Percentiles rank a stretch among this genome's conserved stretches.
These are phyloP conservation scores for Pimephales promelas DNA, from an alignment of 2,113 vertebrate species.

Conservation along the genomic window DNA sequence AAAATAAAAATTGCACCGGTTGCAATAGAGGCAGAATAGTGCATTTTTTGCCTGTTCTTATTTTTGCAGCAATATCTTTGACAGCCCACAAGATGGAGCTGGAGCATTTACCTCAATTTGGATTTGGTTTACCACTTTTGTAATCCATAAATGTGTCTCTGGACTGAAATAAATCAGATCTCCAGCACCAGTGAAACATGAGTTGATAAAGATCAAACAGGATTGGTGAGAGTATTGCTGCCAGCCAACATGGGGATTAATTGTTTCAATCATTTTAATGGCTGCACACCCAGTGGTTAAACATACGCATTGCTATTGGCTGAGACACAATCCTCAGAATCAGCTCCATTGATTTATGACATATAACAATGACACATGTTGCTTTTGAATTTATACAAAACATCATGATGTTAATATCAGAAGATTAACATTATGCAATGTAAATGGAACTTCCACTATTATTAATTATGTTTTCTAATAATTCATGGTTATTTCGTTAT, in stretches of 20 bases:
- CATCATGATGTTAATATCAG: not conserved
- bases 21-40: not conserved
- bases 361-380: too few species aligned
- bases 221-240: conserved; percentile 19
- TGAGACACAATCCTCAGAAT: not conserved
- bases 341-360: too few species aligned
- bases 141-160: conserved; percentile 33
- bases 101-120: not conserved
- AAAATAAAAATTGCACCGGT: too few species aligned
- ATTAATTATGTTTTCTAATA: not conserved
- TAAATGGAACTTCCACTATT: not conserved
- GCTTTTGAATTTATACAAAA: not conserved
- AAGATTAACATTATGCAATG: not conserved
- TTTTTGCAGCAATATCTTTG: not conserved
- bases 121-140: conserved; percentile 15
- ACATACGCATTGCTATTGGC: conserved; percentile 6
- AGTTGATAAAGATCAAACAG: conserved; percentile 27
- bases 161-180: conserved; percentile 13
- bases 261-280: conserved; percentile 28
- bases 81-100: conserved; percentile 9
- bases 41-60: not conserved
- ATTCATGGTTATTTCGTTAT: not conserved
- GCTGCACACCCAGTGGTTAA: conserved; percentile 6
- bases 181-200: conserved; percentile 14
- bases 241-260: not conserved